Percentiles rank a stretch among this genome's conserved stretches.
Conservation (phyloP, 2,113 vertebrate species). For the Erinaceus europaeus region DNA sequence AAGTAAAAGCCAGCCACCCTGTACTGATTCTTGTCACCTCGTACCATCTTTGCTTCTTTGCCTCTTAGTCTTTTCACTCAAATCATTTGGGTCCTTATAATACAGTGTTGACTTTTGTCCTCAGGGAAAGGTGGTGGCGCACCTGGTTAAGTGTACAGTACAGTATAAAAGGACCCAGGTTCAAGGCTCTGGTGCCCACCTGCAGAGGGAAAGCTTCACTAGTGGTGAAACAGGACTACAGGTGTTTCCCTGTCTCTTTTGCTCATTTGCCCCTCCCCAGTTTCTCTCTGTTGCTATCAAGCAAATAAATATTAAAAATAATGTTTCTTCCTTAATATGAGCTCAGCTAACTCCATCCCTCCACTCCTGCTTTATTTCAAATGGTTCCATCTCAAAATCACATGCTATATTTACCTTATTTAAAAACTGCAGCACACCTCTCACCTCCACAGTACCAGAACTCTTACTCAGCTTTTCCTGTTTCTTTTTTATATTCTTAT, state of each 20-base stretch:
- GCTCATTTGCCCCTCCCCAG: neutral
- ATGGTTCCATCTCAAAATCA: neutral
- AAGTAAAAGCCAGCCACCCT: neutral
- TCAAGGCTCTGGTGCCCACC: no score
- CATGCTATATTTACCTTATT: neutral
- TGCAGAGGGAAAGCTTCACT: no score
- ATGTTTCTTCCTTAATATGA: no score
- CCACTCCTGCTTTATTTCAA: neutral
- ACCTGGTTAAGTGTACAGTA: no score
- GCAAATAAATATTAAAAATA: no score
- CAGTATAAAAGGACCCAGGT: no score
- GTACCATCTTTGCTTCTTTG: neutral
- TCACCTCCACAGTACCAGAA: neutral
- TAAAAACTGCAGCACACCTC: neutral
- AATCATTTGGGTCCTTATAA: no score
- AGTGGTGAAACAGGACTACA: no score
- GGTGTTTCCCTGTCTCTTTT: neutral
- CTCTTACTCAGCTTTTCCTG: neutral
- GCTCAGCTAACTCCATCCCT: neutral
- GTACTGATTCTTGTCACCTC: neutral
- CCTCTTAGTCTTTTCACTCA: neutral
- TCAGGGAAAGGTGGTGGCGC: no score
- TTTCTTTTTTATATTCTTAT: neutral
- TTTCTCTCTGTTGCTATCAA: no score
- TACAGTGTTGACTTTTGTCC: no score